Conservation (phyloP, 2,797 vertebrate genomes). For the Squalus acanthias region DNA sequence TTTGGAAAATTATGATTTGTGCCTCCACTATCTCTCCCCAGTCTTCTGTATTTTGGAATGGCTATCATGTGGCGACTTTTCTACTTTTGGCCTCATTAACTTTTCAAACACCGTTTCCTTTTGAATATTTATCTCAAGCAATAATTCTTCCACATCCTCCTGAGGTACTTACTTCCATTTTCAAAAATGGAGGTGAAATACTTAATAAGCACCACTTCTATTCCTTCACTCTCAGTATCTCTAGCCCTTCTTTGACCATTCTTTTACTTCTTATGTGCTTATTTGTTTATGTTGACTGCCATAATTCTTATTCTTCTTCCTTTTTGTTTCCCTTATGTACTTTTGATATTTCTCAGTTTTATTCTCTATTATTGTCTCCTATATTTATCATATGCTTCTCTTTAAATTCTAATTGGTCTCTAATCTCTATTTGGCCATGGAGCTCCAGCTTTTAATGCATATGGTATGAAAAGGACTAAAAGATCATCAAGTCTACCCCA, state of each 20-base stretch:
- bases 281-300: background rate
- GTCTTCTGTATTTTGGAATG: background rate
- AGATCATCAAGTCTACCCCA: background rate
- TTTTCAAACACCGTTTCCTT: background rate
- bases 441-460: background rate
- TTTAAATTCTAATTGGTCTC: background rate
- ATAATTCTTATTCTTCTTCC: background rate
- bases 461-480: background rate
- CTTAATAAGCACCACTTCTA: background rate
- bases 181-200: background rate
- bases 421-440: background rate
- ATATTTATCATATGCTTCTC: background rate
- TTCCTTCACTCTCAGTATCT: background rate
- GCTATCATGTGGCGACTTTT: background rate
- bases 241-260: background rate
- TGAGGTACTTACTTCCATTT: background rate
- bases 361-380: background rate
- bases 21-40: background rate
- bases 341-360: background rate
- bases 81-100: background rate
- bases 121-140: background rate
- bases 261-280: background rate
- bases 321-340: background rate
- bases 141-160: background rate
- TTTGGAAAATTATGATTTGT: background rate